Evolutionary conservation across 1,140 invertebrate genomes (phyloP).

Genomic region (Stegodyphus mimosarum): DNA sequence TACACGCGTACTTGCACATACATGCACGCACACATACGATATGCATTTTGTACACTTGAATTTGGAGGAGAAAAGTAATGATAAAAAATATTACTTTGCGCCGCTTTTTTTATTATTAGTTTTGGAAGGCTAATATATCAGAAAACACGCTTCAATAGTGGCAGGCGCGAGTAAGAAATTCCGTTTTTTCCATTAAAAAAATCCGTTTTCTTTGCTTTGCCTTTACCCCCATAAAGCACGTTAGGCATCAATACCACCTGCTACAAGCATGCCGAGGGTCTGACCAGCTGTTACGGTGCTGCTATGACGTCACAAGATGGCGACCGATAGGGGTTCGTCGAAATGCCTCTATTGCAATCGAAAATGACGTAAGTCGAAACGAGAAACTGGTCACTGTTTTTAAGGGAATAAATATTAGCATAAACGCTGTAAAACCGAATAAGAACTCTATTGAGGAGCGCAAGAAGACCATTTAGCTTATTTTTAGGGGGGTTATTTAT

Average conservation of each 20-base stretch:
- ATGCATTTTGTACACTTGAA: slow-evolving; percentile 22
- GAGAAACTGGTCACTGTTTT: too few relatives aligned
- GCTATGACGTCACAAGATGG: slow-evolving; percentile 56
- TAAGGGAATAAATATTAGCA: too few relatives aligned
- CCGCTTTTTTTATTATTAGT: slow-evolving; percentile 44
- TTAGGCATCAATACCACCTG: slow-evolving; percentile 52
- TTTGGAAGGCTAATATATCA: slow-evolving; percentile 49
- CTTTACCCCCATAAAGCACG: slow-evolving; percentile 51
- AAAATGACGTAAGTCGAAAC: slow-evolving; percentile 1
- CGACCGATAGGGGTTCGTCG: neutral
- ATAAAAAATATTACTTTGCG: slow-evolving; percentile 24
- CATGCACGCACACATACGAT: neutral
- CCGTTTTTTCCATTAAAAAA: slow-evolving; percentile 35
- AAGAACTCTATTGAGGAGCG: too few relatives aligned
- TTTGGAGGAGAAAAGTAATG: slow-evolving; percentile 23
- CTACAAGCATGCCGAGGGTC: slow-evolving; percentile 46
- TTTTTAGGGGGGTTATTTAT: too few relatives aligned
- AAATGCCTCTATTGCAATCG: neutral
- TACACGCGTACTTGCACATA: too few relatives aligned
- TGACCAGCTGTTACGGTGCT: slow-evolving; percentile 45
- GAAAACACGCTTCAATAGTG: slow-evolving; percentile 51
- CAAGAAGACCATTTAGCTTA: too few relatives aligned
- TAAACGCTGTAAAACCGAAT: too few relatives aligned
- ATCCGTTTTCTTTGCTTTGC: slow-evolving; percentile 17
- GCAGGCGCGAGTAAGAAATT: slow-evolving; percentile 24